Evolutionary conservation across 2,113 vertebrate genomes (phyloP).

Genomic region (Cariama cristata): DNA sequence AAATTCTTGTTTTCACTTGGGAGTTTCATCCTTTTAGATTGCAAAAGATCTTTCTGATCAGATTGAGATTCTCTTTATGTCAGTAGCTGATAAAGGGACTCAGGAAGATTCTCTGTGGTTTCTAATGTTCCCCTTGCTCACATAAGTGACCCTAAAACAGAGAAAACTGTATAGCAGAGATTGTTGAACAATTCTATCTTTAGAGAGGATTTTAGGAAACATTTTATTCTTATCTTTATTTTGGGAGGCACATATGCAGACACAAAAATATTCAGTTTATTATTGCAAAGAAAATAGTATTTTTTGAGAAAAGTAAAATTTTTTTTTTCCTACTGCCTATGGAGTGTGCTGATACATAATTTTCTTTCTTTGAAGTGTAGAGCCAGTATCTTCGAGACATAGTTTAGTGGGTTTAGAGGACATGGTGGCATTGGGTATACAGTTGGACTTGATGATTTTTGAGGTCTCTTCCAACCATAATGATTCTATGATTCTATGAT

Average conservation of each 20-base stretch:
- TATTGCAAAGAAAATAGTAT: neutral
- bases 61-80: neutral
- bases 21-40: neutral
- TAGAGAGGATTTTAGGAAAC: neutral
- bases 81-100: neutral
- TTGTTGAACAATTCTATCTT: neutral
- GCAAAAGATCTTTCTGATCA: neutral
- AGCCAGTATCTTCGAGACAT: neutral
- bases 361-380: neutral
- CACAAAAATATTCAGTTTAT: neutral
- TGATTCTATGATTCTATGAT: too few relatives aligned
- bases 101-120: neutral
- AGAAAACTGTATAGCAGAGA: neutral
- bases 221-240: constrained; percentile 5
- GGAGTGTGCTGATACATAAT: neutral
- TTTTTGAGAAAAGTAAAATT: neutral
- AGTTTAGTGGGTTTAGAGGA: too few relatives aligned
- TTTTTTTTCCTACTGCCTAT: neutral
- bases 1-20: neutral
- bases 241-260: neutral
- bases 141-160: constrained; percentile 6
- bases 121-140: neutral
- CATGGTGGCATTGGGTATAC: too few relatives aligned
- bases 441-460: too few relatives aligned
- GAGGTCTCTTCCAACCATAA: too few relatives aligned